Evolutionary conservation across 2,797 vertebrate genomes (phyloP).

Genomic region (Eulemur albifrons): DNA sequence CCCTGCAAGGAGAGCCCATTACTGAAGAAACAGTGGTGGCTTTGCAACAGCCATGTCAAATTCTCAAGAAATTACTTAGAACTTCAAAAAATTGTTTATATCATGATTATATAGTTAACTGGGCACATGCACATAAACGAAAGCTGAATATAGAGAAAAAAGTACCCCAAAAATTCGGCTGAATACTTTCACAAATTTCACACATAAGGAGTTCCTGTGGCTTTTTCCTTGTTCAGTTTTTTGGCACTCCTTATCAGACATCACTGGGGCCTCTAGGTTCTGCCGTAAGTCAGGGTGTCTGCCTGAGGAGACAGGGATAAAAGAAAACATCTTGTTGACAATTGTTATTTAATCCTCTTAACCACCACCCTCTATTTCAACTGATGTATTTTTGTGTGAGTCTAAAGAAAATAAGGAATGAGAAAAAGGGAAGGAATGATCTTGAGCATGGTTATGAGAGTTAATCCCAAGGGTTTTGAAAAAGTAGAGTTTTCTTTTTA

Average conservation of each 20-base stretch:
- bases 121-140: neutral
- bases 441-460: neutral
- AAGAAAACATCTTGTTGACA: neutral
- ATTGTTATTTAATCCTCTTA: neutral
- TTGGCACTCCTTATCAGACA: conserved; percentile 66
- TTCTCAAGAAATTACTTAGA: neutral
- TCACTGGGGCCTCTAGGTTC: conserved; percentile 72
- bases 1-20: neutral
- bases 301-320: conserved; percentile 35
- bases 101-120: neutral
- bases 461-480: neutral
- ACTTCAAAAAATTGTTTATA: neutral
- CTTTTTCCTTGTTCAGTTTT: conserved; percentile 57
- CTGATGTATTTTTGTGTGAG: neutral
- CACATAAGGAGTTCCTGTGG: conserved; percentile 69
- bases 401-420: neutral
- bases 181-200: conserved; percentile 72
- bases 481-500: neutral
- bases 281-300: conserved; percentile 74
- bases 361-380: neutral
- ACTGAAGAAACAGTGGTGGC: neutral
- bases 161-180: conserved; percentile 75
- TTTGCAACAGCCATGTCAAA: neutral
- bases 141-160: conserved; percentile 26
- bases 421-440: neutral